phyloP scores from a whole-genome alignment of 1,140 invertebrate species.

The Centruroides sculpturatus region DNA sequence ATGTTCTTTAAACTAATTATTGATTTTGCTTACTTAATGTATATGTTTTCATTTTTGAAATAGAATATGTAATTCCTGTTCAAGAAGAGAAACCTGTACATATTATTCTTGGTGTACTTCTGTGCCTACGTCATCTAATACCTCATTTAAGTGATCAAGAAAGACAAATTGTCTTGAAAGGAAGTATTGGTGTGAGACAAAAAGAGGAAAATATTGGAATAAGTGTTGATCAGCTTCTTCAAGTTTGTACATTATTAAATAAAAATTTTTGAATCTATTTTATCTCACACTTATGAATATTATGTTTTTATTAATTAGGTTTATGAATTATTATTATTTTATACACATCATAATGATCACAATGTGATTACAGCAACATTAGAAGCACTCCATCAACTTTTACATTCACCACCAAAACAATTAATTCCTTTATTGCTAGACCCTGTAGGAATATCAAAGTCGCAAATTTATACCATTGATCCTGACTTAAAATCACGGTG shows the following conservation, averaged over 20 bases:
- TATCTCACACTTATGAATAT: too few relatives aligned
- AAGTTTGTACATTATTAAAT: conserved; percentile 6
- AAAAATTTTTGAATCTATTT: not conserved
- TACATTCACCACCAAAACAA: conserved; percentile 46
- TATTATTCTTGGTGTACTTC: conserved; percentile 45
- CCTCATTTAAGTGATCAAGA: conserved; percentile 32
- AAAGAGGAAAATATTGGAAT: conserved; percentile 15
- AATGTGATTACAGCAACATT: conserved; percentile 69
- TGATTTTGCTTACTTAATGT: too few relatives aligned
- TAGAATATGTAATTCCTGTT: conserved; percentile 39
- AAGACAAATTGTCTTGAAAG: conserved; percentile 24
- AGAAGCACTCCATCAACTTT: conserved; percentile 58
- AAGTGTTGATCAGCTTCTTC: conserved; percentile 9
- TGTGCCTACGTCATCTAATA: conserved; percentile 45
- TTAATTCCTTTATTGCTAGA: conserved; percentile 43
- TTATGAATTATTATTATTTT: conserved; percentile 64
- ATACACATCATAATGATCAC: conserved; percentile 53
- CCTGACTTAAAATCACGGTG: too few relatives aligned
- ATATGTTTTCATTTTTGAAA: not conserved
- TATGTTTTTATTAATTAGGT: conserved; percentile 35
- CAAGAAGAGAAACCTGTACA: conserved; percentile 34
- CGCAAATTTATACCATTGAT: conserved; percentile 24
- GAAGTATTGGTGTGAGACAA: conserved; percentile 29
- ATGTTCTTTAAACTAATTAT: too few relatives aligned
- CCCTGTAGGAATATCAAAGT: conserved; percentile 36